phyloP scores from a whole-genome alignment of 1,140 invertebrate species.

The Adoxophyes honmai region DNA sequence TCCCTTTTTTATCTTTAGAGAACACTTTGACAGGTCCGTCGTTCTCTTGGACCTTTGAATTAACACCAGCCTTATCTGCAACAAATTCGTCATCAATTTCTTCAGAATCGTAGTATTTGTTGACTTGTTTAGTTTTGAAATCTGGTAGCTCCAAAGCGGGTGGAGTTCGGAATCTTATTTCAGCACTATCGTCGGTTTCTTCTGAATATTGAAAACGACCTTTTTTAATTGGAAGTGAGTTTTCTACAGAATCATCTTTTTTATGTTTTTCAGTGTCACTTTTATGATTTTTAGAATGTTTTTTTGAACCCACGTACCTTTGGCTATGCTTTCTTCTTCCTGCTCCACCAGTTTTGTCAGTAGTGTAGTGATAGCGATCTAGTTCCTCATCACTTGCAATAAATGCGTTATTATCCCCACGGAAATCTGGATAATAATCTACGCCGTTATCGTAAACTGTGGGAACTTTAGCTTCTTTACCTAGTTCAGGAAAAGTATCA shows the following conservation, averaged over 20 bases:
- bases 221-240: too few species aligned
- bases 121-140: slow-evolving; percentile 33
- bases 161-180: slow-evolving; percentile 28
- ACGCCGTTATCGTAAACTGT: slow-evolving; percentile 27
- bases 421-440: slow-evolving; percentile 58
- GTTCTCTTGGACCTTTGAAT: slow-evolving; percentile 21
- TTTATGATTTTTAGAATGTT: not conserved
- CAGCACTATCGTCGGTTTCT: too few species aligned
- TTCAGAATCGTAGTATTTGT: slow-evolving; percentile 14
- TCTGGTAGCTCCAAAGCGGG: slow-evolving; percentile 30
- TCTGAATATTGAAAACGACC: too few species aligned
- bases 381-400: slow-evolving; percentile 39
- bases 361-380: slow-evolving; percentile 41
- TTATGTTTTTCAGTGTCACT: not conserved
- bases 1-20: slow-evolving; percentile 16
- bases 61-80: slow-evolving; percentile 17
- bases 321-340: not conserved
- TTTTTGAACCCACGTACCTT: slow-evolving; percentile 3
- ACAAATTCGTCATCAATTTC: slow-evolving; percentile 18
- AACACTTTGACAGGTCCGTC: slow-evolving; percentile 23
- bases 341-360: slow-evolving; percentile 16
- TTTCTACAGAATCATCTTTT: slow-evolving; percentile 5
- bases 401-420: slow-evolving; percentile 33
- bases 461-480: slow-evolving; percentile 24
- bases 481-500: slow-evolving; percentile 16